A percentile compares a stretch with the other conserved stretches of the same genome.
Evolutionary conservation across 2,888 invertebrate genomes (phyloP).

Genomic region (Caenorhabditis macrosperma): DNA sequence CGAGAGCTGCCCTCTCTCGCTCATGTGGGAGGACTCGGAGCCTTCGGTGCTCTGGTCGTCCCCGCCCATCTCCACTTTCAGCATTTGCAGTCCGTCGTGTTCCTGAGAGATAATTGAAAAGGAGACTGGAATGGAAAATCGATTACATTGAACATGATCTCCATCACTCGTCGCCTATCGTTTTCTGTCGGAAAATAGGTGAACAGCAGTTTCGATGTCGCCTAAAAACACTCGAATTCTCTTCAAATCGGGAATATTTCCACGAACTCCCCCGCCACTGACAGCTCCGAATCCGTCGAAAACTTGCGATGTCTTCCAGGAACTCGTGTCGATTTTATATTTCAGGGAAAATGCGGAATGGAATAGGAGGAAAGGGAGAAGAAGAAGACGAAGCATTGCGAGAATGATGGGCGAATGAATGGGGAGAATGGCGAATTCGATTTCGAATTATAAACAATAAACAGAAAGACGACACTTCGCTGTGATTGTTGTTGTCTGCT

Average conservation of each 20-base stretch:
- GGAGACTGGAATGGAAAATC: neutral
- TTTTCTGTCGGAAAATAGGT: constrained; percentile 71
- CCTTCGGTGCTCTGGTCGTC: constrained; percentile 81
- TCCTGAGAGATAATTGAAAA: constrained; percentile 18
- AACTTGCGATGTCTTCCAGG: constrained; percentile 29
- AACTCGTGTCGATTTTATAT: constrained; percentile 6
- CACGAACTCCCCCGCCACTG: constrained; percentile 77
- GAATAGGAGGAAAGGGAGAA: neutral
- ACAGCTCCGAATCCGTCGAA: constrained; percentile 79
- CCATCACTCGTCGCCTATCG: constrained; percentile 80
- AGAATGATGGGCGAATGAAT: no score
- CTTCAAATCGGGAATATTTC: neutral
- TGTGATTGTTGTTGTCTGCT: neutral
- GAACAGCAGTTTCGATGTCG: constrained; percentile 81
- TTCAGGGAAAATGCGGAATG: neutral
- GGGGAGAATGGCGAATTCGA: neutral
- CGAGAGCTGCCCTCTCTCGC: constrained; percentile 80
- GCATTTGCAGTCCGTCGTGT: constrained; percentile 73
- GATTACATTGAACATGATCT: constrained; percentile 81
- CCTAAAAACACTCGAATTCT: constrained; percentile 57
- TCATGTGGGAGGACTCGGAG: constrained; percentile 81
- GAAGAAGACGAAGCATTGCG: neutral
- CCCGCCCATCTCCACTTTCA: constrained; percentile 82
- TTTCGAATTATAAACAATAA: neutral
- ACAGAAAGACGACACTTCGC: neutral